phyloP scores from a whole-genome alignment of 1,140 invertebrate species.

The Latrodectus geometricus region DNA sequence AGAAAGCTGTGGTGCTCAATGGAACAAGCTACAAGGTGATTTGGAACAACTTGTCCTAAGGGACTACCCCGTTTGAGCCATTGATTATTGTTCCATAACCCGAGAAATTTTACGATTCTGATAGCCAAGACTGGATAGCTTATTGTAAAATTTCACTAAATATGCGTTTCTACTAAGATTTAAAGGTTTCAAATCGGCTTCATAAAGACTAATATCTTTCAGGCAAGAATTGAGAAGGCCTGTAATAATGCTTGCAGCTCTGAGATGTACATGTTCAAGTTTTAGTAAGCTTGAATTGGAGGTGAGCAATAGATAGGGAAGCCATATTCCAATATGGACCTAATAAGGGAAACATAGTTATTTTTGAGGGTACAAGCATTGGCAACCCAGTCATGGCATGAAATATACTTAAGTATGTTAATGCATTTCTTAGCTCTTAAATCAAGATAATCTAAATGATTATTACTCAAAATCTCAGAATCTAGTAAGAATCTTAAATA shows the following conservation, averaged over 20 bases:
- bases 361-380: background rate
- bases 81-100: background rate
- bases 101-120: background rate
- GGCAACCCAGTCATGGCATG: background rate
- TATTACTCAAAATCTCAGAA: too few species aligned
- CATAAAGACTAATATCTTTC: background rate
- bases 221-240: too few species aligned
- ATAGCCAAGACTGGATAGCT: background rate
- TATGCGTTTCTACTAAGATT: background rate
- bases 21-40: background rate
- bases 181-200: background rate
- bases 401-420: background rate
- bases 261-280: background rate
- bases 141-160: background rate
- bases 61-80: background rate
- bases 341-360: background rate
- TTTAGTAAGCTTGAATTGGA: background rate
- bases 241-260: background rate
- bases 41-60: background rate
- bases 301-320: background rate
- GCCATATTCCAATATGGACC: background rate
- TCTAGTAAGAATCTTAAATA: too few species aligned
- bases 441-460: background rate
- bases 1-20: background rate
- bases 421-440: too few species aligned